phyloP scores from a whole-genome alignment of 2,888 invertebrate genomes.

The Nomada fabriciana region DNA sequence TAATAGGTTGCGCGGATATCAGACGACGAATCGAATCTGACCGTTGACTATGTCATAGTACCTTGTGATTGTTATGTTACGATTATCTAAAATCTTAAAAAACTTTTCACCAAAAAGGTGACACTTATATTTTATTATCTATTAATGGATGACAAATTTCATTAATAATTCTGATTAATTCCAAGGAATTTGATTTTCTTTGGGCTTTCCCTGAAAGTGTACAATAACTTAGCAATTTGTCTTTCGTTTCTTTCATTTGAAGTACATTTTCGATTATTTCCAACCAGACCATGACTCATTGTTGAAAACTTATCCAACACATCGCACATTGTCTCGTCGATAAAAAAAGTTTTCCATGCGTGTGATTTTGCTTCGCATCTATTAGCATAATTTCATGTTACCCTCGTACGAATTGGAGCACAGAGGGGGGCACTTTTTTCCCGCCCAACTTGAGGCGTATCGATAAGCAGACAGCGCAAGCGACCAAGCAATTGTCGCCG shows the following conservation, averaged over 20 bases:
- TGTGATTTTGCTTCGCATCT: not conserved
- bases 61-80: too few species aligned
- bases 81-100: too few species aligned
- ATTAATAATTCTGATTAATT: too few species aligned
- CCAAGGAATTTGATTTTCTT: too few species aligned
- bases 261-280: not conserved
- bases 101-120: too few species aligned
- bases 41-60: too few species aligned
- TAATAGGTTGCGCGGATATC: slow-evolving; percentile 8
- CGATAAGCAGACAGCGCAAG: slow-evolving; percentile 29
- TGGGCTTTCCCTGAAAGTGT: not conserved
- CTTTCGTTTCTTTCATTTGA: not conserved
- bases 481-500: slow-evolving; percentile 8
- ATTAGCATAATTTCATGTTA: slow-evolving; percentile 34
- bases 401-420: slow-evolving; percentile 12
- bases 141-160: too few species aligned
- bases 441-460: slow-evolving; percentile 30
- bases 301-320: too few species aligned
- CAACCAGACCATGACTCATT: too few species aligned
- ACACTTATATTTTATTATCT: too few species aligned
- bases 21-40: too few species aligned
- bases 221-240: not conserved
- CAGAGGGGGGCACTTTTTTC: slow-evolving; percentile 27
- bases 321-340: not conserved
- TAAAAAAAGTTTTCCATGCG: not conserved